Evolutionary conservation across 2,888 invertebrate genomes (phyloP), one percentile per base, ranked within the genome.

Genomic region (Archips crataeganus): DNA sequence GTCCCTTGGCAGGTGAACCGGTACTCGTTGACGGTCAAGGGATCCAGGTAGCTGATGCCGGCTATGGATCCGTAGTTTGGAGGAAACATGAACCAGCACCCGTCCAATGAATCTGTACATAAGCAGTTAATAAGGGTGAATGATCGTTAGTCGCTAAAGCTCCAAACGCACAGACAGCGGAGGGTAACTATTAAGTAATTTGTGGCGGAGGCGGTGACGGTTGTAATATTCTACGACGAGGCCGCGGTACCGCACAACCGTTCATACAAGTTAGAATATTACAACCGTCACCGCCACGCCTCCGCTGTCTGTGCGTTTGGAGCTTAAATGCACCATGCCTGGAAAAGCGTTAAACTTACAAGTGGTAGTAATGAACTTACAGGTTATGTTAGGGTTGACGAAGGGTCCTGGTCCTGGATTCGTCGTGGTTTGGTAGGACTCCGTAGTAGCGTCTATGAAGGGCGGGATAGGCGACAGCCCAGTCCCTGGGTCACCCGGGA

Each of bases 1-100:
- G 85, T 75, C 0, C 89, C 90, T 71, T 91, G 87, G 78, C 94
- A 94, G 0, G 90, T 92, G 78, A 90, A 94, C 9, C 94, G 81
- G 75, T 93, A 89, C 75, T 94, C 93, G 83, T 94, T 91, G 76
- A 94, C 85, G 1, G 86, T 79, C 13, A 94, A 85, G 0, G 93
- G 87, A 76, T 94, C 94, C 68, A 94, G 76, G 76, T 94, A 94
- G 80, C 94, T 94, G 80, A 91, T 82, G 61, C 94, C 94, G 1
- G 93, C 94, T 32, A 94, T 94, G 13, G 94, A 94, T 0, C 94
- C 94, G 79, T 94, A 94, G 83, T 94, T 93, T 0, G 94, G 94
- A 0, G 94, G 94, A 77, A 89, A 94, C 90, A 93, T 92, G 79
- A 89, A 93, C 91, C 90, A 90, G 70, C 94, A 94, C 0, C 94